Conservation (phyloP, 2,888 invertebrate species). For the Acanthococcus lagerstroemiae region DNA sequence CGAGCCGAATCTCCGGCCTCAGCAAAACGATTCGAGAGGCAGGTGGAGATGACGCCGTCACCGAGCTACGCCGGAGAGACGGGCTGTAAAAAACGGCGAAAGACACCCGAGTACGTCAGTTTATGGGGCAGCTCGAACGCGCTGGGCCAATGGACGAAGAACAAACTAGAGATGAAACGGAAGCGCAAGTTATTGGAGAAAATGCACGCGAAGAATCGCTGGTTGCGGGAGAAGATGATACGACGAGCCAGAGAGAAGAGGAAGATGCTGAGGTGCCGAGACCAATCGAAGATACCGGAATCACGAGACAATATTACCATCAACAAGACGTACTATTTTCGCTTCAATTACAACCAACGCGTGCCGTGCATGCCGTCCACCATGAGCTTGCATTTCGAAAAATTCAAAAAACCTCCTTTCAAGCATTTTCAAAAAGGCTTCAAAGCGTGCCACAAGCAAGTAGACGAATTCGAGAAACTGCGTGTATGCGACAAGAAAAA, state of each 20-base stretch:
- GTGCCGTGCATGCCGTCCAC: slow-evolving; percentile 5
- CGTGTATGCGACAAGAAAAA: neutral
- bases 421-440: neutral
- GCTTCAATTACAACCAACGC: slow-evolving; percentile 14
- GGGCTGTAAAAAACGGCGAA: neutral
- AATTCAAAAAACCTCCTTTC: slow-evolving; percentile 21
- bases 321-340: slow-evolving; percentile 8
- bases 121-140: slow-evolving; percentile 24
- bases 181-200: slow-evolving; percentile 11
- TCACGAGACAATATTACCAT: neutral
- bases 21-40: neutral
- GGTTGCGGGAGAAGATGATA: slow-evolving; percentile 1
- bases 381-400: slow-evolving; percentile 8
- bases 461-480: slow-evolving; percentile 22
- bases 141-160: neutral
- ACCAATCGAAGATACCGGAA: slow-evolving; percentile 5
- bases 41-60: no score
- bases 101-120: neutral
- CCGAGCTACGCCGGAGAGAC: no score
- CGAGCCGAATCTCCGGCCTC: slow-evolving; percentile 3
- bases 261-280: neutral
- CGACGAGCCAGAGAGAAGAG: slow-evolving; percentile 9
- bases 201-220: slow-evolving; percentile 1
- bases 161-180: slow-evolving; percentile 6
- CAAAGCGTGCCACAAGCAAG: neutral